Base-by-base conservation (phyloP, 2,797 vertebrate species). In the Bothrops alternatus region DNA sequence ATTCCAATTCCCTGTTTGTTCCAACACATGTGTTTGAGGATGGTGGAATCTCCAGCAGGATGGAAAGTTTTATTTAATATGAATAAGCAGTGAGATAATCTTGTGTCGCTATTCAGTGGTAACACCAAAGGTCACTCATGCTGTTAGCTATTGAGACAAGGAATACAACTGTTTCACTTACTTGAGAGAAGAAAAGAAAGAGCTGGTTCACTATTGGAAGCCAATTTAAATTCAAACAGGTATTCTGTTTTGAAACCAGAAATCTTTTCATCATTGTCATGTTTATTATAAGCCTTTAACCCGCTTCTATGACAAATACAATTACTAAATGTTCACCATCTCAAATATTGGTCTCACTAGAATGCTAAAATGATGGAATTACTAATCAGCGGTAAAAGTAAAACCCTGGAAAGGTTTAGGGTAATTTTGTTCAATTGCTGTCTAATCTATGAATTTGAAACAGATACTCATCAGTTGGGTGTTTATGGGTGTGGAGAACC, bases 121-220 rank as follows among this genome's bases (percentile, higher is more conserved):
- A 93, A 97, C 94, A 94, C 95, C 96, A 97, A 97, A 98, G 97
- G 97, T 98, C 97, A 96, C 94, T 95, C 96, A 91, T 78, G 95
- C 97, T 96, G 96, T 92, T 96, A 93, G 92, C 95, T 93, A 90
- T 82, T 92, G 92, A 88, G 92, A 96, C 95, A 95, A 97, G 92
- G 90, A 91, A 94, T 94, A 92, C 93, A 95, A 95, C 92, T 93
- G 91, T 93, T 97, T 95, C 86, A 89, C 94, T 92, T 93, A 88
- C 95, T 90, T 94, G 92, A 96, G 92, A 82, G 47, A 88, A 95
- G 95, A 96, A 94, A 32, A 91, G 69, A 90, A 96, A 90, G 92
- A 93, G 95, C 95, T 93, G 91, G 89, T 92, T 97, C 96, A 37
- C 94, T 61, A 96, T 18, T 58, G 96, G 96, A 90, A 96, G 94